Percentiles rank a stretch among this genome's conserved stretches.
These are phyloP conservation scores for Odontophorus gujanensis DNA, from an alignment of 2,113 vertebrate species.

Conservation along the genomic window DNA sequence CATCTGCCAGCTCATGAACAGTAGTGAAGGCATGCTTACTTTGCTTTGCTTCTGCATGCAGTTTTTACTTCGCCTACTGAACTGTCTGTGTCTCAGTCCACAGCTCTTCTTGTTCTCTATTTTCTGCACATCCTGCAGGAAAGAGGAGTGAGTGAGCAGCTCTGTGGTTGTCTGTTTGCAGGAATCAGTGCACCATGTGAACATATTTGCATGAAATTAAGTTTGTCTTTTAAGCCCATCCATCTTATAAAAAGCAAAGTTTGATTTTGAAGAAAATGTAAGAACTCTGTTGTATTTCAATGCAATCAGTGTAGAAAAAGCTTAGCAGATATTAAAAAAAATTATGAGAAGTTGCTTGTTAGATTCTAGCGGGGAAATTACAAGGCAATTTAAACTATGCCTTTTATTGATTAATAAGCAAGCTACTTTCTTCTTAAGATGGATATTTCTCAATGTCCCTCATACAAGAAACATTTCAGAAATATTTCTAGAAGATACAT, in stretches of 20 bases:
- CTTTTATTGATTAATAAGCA: slow-evolving; percentile 21
- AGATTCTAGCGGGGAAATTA: slow-evolving; percentile 23
- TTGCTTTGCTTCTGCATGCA: not conserved
- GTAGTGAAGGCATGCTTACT: not conserved
- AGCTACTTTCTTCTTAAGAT: not conserved
- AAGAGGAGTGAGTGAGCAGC: not conserved
- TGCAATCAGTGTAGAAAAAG: not conserved
- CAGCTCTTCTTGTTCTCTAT: not conserved
- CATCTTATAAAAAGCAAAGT: slow-evolving; percentile 20
- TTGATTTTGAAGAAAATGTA: slow-evolving; percentile 9
- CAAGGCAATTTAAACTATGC: not conserved
- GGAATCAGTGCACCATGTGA: not conserved
- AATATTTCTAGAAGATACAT: not conserved
- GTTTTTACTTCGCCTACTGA: not conserved
- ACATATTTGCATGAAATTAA: not conserved
- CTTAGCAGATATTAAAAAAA: not conserved
- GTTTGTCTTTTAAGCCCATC: slow-evolving; percentile 23
- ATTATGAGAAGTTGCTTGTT: not conserved
- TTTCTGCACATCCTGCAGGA: not conserved
- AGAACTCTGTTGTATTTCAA: not conserved
- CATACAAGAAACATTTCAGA: not conserved
- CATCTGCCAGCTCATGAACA: not conserved
- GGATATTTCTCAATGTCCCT: not conserved
- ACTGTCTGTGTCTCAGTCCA: not conserved
- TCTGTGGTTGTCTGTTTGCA: not conserved